phyloP scores from a whole-genome alignment of 2,797 vertebrate species.

The Cetoscarus ocellatus region DNA sequence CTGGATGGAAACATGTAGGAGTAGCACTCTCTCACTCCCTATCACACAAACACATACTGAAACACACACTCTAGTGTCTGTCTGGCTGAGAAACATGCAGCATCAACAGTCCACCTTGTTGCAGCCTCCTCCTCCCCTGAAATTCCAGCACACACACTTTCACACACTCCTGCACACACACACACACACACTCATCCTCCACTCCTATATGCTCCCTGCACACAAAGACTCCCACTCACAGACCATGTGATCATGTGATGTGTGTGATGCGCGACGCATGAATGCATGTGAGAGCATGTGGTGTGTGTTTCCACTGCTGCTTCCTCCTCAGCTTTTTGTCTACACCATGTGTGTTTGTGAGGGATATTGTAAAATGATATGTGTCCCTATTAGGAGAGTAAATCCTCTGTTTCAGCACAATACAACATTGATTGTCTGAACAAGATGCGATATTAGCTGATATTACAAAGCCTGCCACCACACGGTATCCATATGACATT shows the following conservation, averaged over 20 bases:
- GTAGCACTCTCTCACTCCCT: slow-evolving; percentile 33
- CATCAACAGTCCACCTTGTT: slow-evolving; percentile 66
- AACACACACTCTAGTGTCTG: slow-evolving; percentile 23
- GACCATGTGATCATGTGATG: slow-evolving; percentile 76
- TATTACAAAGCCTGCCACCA: too few species aligned
- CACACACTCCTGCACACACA: slow-evolving; percentile 47
- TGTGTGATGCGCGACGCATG: slow-evolving; percentile 50
- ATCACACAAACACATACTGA: slow-evolving; percentile 2
- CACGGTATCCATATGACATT: too few species aligned
- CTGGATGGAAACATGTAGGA: slow-evolving; percentile 71
- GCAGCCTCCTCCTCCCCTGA: slow-evolving; percentile 43
- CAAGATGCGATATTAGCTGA: too few species aligned
- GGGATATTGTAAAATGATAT: not conserved
- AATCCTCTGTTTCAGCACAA: too few species aligned
- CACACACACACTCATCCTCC: slow-evolving; percentile 37
- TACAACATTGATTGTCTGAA: too few species aligned
- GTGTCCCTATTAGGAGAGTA: too few species aligned
- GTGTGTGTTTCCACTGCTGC: slow-evolving; percentile 37
- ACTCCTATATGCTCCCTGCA: slow-evolving; percentile 65
- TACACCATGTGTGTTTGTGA: slow-evolving; percentile 2
- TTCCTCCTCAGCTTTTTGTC: slow-evolving; percentile 30
- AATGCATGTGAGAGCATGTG: slow-evolving; percentile 66
- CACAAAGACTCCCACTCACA: slow-evolving; percentile 80
- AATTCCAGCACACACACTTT: slow-evolving; percentile 51
- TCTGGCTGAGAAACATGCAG: slow-evolving; percentile 54